Evolutionary conservation across 2,888 invertebrate species (phyloP).

Genomic region (Myopa testacea): DNA sequence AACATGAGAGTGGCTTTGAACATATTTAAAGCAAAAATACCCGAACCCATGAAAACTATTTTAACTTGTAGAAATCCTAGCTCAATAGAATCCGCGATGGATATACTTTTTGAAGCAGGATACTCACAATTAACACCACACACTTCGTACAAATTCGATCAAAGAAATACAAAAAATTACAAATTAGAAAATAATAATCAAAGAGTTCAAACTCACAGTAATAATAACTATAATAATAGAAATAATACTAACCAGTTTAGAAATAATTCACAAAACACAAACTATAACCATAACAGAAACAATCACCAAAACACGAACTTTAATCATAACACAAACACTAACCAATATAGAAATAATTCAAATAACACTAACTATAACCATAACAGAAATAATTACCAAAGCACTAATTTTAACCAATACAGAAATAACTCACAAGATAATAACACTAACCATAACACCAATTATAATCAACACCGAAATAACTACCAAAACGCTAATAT

Average conservation of each 20-base stretch:
- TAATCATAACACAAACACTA: no score
- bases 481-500: not conserved
- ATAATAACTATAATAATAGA: no score
- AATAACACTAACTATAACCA: no score
- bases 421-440: not conserved
- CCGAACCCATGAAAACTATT: no score
- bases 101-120: not conserved
- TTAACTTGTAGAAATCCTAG: not conserved
- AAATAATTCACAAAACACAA: not conserved
- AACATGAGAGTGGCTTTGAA: no score
- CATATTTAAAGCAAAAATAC: no score
- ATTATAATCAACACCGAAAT: not conserved
- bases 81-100: not conserved
- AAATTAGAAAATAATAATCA: not conserved
- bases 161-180: not conserved
- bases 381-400: no score
- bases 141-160: not conserved
- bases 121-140: not conserved
- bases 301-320: no score
- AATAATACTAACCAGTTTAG: no score
- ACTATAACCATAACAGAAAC: no score
- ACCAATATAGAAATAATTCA: not conserved
- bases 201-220: not conserved
- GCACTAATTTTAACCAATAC: no score
- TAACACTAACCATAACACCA: not conserved